Conservation (phyloP, 2,113 vertebrate species). For the Panthera tigris region DNA sequence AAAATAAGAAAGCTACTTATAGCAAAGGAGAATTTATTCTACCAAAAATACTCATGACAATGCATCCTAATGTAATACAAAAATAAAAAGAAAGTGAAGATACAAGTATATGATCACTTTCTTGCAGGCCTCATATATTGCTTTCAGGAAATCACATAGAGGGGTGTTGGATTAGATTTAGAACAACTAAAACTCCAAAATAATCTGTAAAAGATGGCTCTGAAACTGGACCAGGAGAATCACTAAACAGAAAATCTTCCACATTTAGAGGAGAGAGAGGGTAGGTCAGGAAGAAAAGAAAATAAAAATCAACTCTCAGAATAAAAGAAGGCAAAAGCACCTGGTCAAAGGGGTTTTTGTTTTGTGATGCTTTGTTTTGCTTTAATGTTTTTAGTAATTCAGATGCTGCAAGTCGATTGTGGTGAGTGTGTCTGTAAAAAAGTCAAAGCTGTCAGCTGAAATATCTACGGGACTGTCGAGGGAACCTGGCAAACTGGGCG, state of each 20-base stretch:
- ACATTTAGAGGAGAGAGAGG: conserved; percentile 78
- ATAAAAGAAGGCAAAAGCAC: conserved; percentile 79
- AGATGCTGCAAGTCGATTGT: conserved; percentile 97
- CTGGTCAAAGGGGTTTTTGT: conserved; percentile 75
- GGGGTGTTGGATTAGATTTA: conserved; percentile 81
- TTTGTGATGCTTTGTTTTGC: conserved; percentile 84
- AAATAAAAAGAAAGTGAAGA: conserved; percentile 95
- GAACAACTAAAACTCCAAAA: conserved; percentile 87
- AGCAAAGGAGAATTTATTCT: conserved; percentile 96
- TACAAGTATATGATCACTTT: conserved; percentile 91
- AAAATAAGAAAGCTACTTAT: conserved; percentile 87
- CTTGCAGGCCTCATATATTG: conserved; percentile 90
- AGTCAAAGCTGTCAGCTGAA: conserved; percentile 94
- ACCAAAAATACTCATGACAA: conserved; percentile 96
- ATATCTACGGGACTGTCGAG: conserved; percentile 93
- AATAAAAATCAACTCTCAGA: conserved; percentile 70
- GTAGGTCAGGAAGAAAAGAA: conserved; percentile 58
- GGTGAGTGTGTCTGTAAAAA: conserved; percentile 97
- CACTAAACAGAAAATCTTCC: conserved; percentile 84
- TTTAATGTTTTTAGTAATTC: conserved; percentile 92
- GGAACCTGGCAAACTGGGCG: conserved; percentile 93
- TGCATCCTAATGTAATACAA: conserved; percentile 92
- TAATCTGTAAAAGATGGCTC: conserved; percentile 79
- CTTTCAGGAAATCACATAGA: conserved; percentile 86
- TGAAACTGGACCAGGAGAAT: conserved; percentile 80